Percentiles rank a stretch among this genome's conserved stretches.
Evolutionary conservation across 2,888 invertebrate species (phyloP).

Genomic region (Formica aserva): DNA sequence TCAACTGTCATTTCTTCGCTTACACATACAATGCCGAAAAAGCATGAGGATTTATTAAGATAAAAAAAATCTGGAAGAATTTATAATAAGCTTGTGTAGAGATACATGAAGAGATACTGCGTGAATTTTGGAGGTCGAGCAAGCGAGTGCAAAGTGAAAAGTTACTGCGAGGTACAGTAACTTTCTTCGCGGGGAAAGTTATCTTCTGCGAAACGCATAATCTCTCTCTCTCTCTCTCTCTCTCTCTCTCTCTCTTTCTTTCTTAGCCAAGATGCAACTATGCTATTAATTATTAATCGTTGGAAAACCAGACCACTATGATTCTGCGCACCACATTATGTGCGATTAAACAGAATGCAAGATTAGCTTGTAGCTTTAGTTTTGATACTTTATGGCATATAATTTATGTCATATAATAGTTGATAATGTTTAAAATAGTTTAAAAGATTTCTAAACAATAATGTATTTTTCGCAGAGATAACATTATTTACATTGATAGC

Average conservation of each 20-base stretch:
- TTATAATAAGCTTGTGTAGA: slow-evolving; percentile 75
- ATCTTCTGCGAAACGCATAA: slow-evolving; percentile 56
- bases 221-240: neutral
- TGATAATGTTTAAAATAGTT: neutral
- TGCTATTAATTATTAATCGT: neutral
- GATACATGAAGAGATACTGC: neutral
- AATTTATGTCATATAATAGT: too few relatives aligned
- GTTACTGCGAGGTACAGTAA: slow-evolving; percentile 51
- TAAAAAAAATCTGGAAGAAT: slow-evolving; percentile 78
- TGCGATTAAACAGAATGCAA: neutral
- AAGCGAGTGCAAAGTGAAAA: slow-evolving; percentile 26
- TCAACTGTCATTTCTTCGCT: neutral
- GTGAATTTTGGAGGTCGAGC: slow-evolving; percentile 48
- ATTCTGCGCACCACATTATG: neutral
- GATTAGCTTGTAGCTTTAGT: neutral
- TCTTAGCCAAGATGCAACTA: neutral
- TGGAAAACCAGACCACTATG: neutral
- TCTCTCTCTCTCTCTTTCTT: neutral
- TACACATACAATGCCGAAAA: slow-evolving; percentile 42
- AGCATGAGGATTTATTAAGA: slow-evolving; percentile 67
- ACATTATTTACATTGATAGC: neutral
- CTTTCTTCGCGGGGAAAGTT: slow-evolving; percentile 57
- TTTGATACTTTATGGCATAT: neutral
- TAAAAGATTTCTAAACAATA: neutral
- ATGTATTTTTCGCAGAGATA: neutral